A percentile compares a stretch with the other conserved stretches of the same genome.
These are phyloP conservation scores for Phrynosoma blainvillii DNA, from an alignment of 2,113 vertebrate genomes.

Conservation along the genomic window DNA sequence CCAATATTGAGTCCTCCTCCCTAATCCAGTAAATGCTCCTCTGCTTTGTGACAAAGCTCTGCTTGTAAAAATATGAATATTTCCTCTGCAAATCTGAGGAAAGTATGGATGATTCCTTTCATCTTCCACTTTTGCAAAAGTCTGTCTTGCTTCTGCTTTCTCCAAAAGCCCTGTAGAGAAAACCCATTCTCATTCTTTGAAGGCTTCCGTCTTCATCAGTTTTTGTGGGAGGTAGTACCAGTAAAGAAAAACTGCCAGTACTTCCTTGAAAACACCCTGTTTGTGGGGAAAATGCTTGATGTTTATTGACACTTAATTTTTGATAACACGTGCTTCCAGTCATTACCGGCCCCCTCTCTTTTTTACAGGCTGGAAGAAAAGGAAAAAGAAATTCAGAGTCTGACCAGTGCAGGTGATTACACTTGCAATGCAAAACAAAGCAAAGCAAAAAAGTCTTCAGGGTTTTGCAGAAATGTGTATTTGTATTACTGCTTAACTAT, in stretches of 20 bases:
- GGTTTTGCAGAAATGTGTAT: conserved; percentile 74
- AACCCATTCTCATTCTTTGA: neutral
- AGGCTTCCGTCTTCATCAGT: neutral
- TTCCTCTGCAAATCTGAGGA: neutral
- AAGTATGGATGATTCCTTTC: neutral
- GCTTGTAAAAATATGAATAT: too few species aligned
- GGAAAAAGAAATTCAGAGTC: conserved; percentile 85
- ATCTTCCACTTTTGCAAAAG: neutral
- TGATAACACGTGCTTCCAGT: neutral
- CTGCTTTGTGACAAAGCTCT: neutral
- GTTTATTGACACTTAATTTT: neutral
- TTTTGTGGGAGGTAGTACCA: neutral
- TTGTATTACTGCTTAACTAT: conserved; percentile 71
- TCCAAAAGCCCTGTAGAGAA: neutral
- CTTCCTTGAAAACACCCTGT: neutral
- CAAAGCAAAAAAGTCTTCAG: conserved; percentile 56
- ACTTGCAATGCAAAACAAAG: conserved; percentile 55
- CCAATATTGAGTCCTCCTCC: neutral
- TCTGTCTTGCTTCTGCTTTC: neutral
- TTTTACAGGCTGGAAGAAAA: conserved; percentile 87
- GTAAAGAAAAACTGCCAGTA: neutral
- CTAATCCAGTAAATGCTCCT: neutral
- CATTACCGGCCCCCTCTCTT: conserved; percentile 54
- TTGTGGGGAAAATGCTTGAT: neutral
- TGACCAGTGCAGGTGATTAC: conserved; percentile 82